These are phyloP conservation scores for Gambelia wislizenii DNA, from an alignment of 2,797 vertebrate species.

Conservation along the genomic window DNA sequence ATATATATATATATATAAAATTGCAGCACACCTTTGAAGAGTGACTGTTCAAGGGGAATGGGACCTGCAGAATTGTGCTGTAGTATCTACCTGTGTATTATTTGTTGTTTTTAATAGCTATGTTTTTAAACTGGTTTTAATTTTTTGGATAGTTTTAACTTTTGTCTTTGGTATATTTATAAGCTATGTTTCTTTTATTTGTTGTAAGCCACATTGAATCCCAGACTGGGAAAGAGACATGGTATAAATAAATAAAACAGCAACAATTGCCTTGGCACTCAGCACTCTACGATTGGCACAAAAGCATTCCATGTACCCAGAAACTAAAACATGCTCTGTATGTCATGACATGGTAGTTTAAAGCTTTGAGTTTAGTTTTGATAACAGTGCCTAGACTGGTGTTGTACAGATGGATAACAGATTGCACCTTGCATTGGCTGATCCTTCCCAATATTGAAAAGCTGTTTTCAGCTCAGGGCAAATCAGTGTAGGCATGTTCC, in stretches of 20 bases:
- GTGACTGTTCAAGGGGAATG: too few relatives aligned
- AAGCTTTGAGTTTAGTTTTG: background rate
- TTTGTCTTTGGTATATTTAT: too few relatives aligned
- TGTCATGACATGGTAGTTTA: background rate
- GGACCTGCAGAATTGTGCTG: too few relatives aligned
- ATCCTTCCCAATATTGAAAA: background rate
- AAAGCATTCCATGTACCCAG: background rate
- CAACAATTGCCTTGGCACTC: background rate
- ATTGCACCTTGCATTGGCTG: background rate
- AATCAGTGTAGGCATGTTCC: background rate
- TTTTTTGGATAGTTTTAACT: too few relatives aligned
- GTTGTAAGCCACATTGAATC: too few relatives aligned
- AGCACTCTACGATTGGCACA: background rate
- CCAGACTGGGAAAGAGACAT: too few relatives aligned
- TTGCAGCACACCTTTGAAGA: too few relatives aligned
- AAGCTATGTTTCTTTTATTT: background rate
- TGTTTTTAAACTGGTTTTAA: too few relatives aligned
- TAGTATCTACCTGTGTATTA: too few relatives aligned
- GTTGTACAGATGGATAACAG: background rate
- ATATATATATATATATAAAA: too few relatives aligned
- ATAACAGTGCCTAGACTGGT: background rate
- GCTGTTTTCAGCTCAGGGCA: background rate
- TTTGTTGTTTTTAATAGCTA: too few relatives aligned
- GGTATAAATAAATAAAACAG: too few relatives aligned
- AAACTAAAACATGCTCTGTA: background rate